These are phyloP conservation scores for Forbesichthys papilliferus DNA, from an alignment of 2,113 vertebrate species.

Conservation along the genomic window DNA sequence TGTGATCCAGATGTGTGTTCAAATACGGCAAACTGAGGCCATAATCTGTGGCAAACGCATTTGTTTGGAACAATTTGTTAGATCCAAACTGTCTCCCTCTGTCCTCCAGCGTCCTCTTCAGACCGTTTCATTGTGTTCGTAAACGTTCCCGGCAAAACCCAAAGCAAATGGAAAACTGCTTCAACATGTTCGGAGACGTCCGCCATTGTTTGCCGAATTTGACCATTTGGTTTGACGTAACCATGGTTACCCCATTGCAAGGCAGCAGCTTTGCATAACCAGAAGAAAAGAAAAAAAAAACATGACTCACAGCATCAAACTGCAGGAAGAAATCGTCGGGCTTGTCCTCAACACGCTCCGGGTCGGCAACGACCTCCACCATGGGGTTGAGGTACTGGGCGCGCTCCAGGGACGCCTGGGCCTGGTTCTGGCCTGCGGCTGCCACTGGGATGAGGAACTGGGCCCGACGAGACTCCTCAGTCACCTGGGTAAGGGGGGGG, in stretches of 20 bases:
- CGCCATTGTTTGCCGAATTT: no score
- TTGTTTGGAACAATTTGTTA: no score
- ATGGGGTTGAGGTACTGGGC: conserved; percentile 95
- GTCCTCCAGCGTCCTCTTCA: no score
- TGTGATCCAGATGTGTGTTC: no score
- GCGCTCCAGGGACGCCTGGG: conserved; percentile 86
- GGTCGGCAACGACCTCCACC: conserved; percentile 89
- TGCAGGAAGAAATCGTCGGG: conserved; percentile 86
- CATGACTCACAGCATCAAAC: conserved; percentile 85
- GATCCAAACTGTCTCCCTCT: no score
- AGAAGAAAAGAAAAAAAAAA: not conserved
- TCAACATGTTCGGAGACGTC: no score
- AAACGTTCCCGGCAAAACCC: no score
- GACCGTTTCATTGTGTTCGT: no score
- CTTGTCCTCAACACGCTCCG: conserved; percentile 79
- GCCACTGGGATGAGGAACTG: conserved; percentile 88
- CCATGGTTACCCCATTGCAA: not conserved
- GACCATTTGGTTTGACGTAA: no score
- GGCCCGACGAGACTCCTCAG: conserved; percentile 81
- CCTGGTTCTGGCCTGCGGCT: conserved; percentile 82
- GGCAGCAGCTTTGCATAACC: not conserved
- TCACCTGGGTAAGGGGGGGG: conserved; percentile 74
- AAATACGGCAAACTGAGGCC: no score
- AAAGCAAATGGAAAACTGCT: no score
- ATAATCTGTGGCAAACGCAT: no score